Conservation (phyloP, 2,113 vertebrate genomes). For the Cottus gobio region DNA sequence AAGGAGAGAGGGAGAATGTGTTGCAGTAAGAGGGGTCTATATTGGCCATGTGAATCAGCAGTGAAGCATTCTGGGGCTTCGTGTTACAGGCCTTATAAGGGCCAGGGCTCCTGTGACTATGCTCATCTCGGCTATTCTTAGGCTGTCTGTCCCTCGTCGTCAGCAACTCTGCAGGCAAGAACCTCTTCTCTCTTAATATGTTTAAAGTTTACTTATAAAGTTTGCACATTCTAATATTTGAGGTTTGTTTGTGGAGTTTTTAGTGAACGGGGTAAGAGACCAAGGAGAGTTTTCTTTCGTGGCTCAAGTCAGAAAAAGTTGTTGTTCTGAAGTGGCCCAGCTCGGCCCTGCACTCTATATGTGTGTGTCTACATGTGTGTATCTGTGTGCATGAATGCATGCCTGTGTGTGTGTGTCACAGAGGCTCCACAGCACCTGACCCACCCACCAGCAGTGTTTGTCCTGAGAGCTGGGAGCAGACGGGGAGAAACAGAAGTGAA, state of each 20-base stretch:
- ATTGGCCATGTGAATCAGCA: slow-evolving; percentile 77
- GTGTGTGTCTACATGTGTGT: background rate
- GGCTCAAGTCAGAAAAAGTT: background rate
- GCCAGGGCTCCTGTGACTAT: slow-evolving; percentile 63
- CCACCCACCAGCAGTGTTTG: slow-evolving; percentile 72
- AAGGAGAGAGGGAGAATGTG: slow-evolving; percentile 76
- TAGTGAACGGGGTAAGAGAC: slow-evolving; percentile 1
- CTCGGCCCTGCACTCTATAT: background rate
- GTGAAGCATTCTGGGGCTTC: slow-evolving; percentile 78
- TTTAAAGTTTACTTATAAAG: slow-evolving; percentile 25
- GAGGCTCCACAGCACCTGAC: slow-evolving; percentile 76
- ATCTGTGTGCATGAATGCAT: slow-evolving; percentile 10
- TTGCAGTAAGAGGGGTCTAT: slow-evolving; percentile 81
- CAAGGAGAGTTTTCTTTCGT: background rate
- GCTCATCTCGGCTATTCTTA: slow-evolving; percentile 77
- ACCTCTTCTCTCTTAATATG: slow-evolving; percentile 8
- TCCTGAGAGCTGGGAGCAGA: slow-evolving; percentile 66
- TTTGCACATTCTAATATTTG: slow-evolving; percentile 4
- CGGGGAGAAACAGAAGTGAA: slow-evolving; percentile 40
- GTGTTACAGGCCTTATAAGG: slow-evolving; percentile 81
- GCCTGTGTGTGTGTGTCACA: slow-evolving; percentile 44
- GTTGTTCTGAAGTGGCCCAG: background rate
- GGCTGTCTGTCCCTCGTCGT: slow-evolving; percentile 65
- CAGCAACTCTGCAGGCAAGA: slow-evolving; percentile 71
- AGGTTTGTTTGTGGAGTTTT: slow-evolving; percentile 19